These are phyloP conservation scores for Uria lomvia DNA, from an alignment of 2,113 vertebrate genomes.

Conservation along the genomic window DNA sequence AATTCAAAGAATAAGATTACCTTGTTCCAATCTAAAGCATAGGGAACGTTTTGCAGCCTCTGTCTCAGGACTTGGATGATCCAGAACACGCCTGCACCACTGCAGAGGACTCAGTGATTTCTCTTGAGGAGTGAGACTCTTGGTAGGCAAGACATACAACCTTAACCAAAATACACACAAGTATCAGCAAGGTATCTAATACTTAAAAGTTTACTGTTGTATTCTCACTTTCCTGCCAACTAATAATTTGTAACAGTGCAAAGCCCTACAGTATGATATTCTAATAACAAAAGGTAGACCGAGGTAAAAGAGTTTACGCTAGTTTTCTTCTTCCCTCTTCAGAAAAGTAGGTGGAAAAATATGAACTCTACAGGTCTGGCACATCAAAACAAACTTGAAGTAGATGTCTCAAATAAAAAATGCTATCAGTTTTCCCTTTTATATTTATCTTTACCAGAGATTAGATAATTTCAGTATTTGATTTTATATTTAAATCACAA, in stretches of 20 bases:
- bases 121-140: conserved; percentile 71
- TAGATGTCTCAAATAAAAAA: background rate
- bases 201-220: background rate
- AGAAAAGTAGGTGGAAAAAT: background rate
- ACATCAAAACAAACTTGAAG: background rate
- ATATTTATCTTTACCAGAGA: background rate
- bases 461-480: background rate
- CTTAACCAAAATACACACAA: conserved; percentile 74
- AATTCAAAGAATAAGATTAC: conserved; percentile 67
- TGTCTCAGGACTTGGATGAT: conserved; percentile 90
- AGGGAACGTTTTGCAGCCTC: conserved; percentile 91
- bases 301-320: background rate
- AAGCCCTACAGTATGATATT: background rate
- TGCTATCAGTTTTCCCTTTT: background rate
- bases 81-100: conserved; percentile 94
- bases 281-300: background rate
- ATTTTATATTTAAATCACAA: background rate
- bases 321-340: background rate
- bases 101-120: conserved; percentile 82
- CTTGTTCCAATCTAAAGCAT: conserved; percentile 94
- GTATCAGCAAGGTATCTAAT: background rate
- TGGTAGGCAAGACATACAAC: conserved; percentile 87
- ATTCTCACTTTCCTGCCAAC: background rate
- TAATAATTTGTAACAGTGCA: background rate
- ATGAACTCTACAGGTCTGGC: background rate